A percentile compares a stretch with the other conserved stretches of the same genome.
These are phyloP conservation scores for Myotis daubentonii DNA, from an alignment of 2,797 vertebrate species.

Conservation along the genomic window DNA sequence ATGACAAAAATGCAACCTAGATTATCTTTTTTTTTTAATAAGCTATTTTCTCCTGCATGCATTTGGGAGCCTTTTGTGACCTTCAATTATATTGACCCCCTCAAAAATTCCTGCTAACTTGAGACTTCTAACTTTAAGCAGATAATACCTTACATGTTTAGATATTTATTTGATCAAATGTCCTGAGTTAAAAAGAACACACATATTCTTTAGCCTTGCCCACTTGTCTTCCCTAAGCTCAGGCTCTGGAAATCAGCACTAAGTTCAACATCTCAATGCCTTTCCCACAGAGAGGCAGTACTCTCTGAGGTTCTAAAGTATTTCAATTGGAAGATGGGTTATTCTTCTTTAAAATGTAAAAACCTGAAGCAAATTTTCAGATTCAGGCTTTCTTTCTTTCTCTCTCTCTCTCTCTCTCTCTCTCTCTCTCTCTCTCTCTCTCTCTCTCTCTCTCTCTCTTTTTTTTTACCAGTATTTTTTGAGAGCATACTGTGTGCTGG, in stretches of 20 bases:
- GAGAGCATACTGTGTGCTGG: background rate
- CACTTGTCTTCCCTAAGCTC: background rate
- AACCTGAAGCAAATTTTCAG: background rate
- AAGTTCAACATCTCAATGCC: background rate
- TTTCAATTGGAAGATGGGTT: background rate
- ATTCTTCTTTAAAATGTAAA: background rate
- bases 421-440: no score
- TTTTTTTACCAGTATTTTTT: background rate
- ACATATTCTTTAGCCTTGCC: background rate
- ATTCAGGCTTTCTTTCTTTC: background rate
- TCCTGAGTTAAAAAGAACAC: background rate
- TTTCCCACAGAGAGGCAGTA: background rate
- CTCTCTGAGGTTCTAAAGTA: background rate
- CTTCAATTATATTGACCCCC: background rate
- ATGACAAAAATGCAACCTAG: background rate
- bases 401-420: no score
- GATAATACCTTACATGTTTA: background rate
- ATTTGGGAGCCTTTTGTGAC: background rate
- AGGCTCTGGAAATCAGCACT: background rate
- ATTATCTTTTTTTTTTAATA: background rate
- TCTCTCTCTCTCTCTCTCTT: no score
- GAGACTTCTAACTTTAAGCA: background rate
- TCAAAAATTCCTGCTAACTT: background rate
- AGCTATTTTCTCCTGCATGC: background rate
- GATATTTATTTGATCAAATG: background rate